Conservation (phyloP, 2,797 vertebrate species). For the Telmatherina bonti region DNA sequence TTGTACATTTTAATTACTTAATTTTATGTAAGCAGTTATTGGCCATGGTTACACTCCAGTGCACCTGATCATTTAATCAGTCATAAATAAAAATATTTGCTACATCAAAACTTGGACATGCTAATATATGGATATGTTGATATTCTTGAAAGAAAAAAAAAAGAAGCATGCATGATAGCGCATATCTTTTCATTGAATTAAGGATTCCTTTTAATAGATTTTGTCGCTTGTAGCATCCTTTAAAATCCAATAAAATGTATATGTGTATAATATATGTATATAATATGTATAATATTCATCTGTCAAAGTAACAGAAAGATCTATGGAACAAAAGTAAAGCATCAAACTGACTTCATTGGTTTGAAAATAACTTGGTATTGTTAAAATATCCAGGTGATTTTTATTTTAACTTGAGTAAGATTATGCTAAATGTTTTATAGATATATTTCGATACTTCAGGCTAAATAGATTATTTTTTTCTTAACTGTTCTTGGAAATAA, state of each 20-base stretch:
- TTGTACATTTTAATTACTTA: not conserved
- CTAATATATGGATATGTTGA: too few relatives aligned
- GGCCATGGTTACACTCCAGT: not conserved
- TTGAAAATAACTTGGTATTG: not conserved
- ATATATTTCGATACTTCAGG: not conserved
- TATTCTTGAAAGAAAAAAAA: too few relatives aligned
- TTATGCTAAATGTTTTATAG: conserved; percentile 9
- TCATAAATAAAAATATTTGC: not conserved
- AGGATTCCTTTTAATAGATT: not conserved
- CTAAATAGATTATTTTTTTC: conserved; percentile 1
- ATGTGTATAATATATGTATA: too few relatives aligned
- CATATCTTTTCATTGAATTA: too few relatives aligned
- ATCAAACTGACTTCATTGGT: not conserved
- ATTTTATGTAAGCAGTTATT: not conserved
- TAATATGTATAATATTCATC: too few relatives aligned
- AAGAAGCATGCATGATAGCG: too few relatives aligned
- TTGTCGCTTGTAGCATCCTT: not conserved
- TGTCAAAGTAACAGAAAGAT: not conserved
- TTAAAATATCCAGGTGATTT: conserved; percentile 1
- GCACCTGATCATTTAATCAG: not conserved
- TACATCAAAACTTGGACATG: not conserved
- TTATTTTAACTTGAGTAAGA: not conserved
- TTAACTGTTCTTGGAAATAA: conserved; percentile 9
- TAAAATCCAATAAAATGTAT: not conserved
- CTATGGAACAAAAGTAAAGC: not conserved